Conservation (phyloP, 2,888 invertebrate species). For the Limnephilus marmoratus region DNA sequence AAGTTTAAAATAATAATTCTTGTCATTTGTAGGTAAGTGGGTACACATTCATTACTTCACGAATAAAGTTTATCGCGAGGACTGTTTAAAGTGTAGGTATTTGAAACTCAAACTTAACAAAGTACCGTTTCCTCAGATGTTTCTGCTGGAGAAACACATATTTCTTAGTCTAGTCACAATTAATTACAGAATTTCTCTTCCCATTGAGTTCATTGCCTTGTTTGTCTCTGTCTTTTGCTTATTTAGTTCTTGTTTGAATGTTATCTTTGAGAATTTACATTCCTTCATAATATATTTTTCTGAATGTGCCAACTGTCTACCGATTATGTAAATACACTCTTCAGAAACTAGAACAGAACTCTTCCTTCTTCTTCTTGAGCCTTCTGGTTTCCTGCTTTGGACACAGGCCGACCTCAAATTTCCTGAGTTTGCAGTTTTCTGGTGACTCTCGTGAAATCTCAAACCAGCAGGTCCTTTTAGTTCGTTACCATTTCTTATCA, state of each 20-base stretch:
- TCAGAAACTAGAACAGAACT: too few relatives aligned
- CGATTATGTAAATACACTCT: neutral
- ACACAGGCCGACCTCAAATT: neutral
- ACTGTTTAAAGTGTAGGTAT: neutral
- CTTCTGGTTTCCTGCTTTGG: neutral
- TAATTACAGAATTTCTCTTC: neutral
- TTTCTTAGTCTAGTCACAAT: neutral
- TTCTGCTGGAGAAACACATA: neutral
- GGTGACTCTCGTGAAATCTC: neutral
- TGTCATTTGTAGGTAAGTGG: neutral
- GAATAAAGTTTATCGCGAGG: neutral
- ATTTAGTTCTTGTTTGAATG: neutral
- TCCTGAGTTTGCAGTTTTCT: neutral
- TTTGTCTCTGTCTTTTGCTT: neutral
- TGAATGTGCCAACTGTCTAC: too few relatives aligned
- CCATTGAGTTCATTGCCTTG: neutral
- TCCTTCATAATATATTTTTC: neutral
- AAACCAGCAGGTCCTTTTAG: neutral
- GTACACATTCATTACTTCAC: neutral
- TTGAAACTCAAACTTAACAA: neutral
- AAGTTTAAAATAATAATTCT: neutral
- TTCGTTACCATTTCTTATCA: neutral
- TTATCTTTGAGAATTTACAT: neutral
- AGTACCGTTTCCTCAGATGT: constrained; percentile 6
- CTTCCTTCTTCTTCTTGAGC: neutral